A percentile compares a stretch with the other conserved stretches of the same genome.
Evolutionary conservation across 2,888 invertebrate species (phyloP).

Genomic region (Sarcophaga caerulescens): DNA sequence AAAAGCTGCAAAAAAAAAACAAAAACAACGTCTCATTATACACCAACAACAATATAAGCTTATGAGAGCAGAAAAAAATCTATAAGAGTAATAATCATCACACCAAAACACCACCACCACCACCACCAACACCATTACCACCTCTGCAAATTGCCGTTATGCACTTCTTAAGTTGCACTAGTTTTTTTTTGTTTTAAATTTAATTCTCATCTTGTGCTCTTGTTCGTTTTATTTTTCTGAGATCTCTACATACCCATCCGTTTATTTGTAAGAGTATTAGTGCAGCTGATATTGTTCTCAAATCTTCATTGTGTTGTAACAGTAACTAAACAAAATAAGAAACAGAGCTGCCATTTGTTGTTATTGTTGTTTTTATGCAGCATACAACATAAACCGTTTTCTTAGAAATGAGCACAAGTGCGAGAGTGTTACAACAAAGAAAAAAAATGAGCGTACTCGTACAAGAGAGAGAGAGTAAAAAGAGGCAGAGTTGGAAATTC

Average conservation of each 20-base stretch:
- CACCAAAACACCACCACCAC: conserved; percentile 52
- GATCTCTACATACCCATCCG: conserved; percentile 17
- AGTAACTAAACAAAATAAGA: conserved; percentile 25
- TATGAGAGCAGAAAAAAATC: not conserved
- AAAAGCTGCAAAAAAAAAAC: not conserved
- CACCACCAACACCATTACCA: not conserved
- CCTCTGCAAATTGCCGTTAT: conserved; percentile 50
- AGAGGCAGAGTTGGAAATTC: not conserved
- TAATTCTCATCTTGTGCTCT: conserved; percentile 13
- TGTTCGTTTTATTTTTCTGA: conserved; percentile 23
- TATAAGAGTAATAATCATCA: too few species aligned
- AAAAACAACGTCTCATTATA: conserved; percentile 33
- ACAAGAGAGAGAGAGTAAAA: conserved; percentile 8
- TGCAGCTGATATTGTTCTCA: conserved; percentile 22
- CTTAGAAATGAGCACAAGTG: conserved; percentile 14
- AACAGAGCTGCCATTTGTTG: conserved; percentile 47
- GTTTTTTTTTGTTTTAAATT: conserved; percentile 28
- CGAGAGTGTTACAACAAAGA: conserved; percentile 20
- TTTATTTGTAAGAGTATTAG: not conserved
- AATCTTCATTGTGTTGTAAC: conserved; percentile 8
- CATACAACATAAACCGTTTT: conserved; percentile 4
- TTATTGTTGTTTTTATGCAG: not conserved
- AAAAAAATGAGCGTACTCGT: not conserved
- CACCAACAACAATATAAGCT: not conserved
- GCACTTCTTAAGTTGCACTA: conserved; percentile 65